These are phyloP conservation scores for Zaprionus bogoriensis DNA, from an alignment of 2,888 invertebrate species.

Conservation along the genomic window DNA sequence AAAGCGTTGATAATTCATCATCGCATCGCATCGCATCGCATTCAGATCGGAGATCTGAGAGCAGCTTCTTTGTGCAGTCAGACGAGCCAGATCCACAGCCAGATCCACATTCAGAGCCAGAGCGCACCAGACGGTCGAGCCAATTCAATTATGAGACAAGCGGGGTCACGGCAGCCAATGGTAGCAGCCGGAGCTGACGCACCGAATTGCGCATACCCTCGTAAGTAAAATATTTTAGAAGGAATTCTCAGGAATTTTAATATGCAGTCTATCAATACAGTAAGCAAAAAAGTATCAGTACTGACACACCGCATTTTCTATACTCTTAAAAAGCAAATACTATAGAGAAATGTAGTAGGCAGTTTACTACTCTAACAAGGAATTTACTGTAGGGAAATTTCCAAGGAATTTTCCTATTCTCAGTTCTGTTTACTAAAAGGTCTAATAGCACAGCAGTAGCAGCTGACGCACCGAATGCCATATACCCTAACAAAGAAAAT, in stretches of 20 bases:
- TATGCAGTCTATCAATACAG: too few species aligned
- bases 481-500: too few species aligned
- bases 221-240: too few species aligned
- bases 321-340: neutral
- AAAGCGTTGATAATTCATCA: conserved; percentile 54
- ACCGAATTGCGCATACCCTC: neutral
- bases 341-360: neutral
- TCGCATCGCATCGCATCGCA: conserved; percentile 7
- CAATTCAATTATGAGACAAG: conserved; percentile 48
- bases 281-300: too few species aligned
- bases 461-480: too few species aligned
- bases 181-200: neutral
- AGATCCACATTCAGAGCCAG: neutral
- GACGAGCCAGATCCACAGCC: neutral
- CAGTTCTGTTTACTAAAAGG: too few species aligned
- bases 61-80: conserved; percentile 25
- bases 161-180: conserved; percentile 37
- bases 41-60: conserved; percentile 23
- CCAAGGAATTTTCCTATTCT: too few species aligned
- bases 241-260: too few species aligned
- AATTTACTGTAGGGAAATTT: too few species aligned
- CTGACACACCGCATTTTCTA: too few species aligned
- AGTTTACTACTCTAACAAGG: too few species aligned
- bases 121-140: conserved; percentile 6
- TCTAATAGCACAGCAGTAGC: too few species aligned